Percentiles rank a stretch among this genome's conserved stretches.
Conservation (phyloP, 2,888 invertebrate genomes). For the Andrena bucephala region DNA sequence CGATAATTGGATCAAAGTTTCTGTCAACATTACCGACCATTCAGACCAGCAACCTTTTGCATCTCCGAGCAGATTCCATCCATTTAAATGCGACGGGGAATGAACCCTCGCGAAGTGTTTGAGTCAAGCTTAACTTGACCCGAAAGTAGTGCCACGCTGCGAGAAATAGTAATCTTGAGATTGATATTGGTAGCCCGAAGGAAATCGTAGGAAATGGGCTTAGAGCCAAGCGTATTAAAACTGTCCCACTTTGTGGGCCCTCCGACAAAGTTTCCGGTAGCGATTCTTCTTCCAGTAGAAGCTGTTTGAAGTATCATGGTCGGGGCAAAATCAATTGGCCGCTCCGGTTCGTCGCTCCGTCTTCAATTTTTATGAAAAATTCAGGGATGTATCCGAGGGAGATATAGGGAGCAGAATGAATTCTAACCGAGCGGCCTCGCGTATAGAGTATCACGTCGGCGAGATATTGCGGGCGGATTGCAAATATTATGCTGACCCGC, state of each 20-base stretch:
- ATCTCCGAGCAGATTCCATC: no score
- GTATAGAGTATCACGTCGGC: background rate
- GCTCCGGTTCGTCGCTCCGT: background rate
- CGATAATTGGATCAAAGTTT: constrained; percentile 5
- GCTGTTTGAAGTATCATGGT: background rate
- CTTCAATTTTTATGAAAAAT: background rate
- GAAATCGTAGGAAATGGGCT: constrained; percentile 1
- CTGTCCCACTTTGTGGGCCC: background rate
- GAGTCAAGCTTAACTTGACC: background rate
- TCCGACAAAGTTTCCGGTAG: background rate
- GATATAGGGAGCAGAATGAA: no score
- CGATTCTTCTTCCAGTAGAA: background rate
- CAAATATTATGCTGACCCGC: background rate
- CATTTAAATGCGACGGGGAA: no score
- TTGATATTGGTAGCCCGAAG: background rate
- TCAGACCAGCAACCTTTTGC: no score
- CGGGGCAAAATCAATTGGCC: background rate
- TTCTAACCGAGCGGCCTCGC: no score
- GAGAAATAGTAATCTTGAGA: background rate
- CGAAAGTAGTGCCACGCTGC: background rate
- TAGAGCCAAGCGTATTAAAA: background rate
- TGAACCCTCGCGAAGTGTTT: background rate
- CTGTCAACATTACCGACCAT: background rate
- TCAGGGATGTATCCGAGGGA: no score
- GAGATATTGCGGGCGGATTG: background rate